Evolutionary conservation across 2,888 invertebrate genomes (phyloP).

Genomic region (Callyntrura sp.): DNA sequence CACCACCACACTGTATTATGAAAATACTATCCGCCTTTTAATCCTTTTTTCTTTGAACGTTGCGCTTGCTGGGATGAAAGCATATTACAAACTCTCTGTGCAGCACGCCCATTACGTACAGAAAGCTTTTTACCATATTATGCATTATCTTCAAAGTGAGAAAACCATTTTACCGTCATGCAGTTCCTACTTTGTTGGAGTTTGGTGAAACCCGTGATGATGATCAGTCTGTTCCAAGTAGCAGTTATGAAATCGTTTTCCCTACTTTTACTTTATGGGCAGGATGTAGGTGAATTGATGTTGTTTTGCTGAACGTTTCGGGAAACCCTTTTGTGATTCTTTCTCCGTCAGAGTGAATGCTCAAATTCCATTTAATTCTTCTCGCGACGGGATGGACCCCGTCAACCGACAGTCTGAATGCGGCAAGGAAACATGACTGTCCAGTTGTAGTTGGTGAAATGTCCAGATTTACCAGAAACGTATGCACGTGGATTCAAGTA

Average conservation of each 20-base stretch:
- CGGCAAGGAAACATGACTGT: too few species aligned
- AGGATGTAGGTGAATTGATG: neutral
- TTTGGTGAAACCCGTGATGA: neutral
- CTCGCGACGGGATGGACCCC: too few species aligned
- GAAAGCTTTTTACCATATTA: neutral
- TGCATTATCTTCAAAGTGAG: conserved; percentile 4
- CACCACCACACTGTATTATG: too few species aligned
- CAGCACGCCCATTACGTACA: neutral
- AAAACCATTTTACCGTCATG: neutral
- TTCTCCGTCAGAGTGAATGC: too few species aligned
- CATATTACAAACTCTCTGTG: neutral
- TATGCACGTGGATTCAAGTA: too few species aligned
- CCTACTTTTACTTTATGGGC: neutral
- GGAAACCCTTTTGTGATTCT: too few species aligned
- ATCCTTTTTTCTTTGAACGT: conserved; percentile 2
- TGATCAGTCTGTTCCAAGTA: neutral
- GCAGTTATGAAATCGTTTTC: neutral
- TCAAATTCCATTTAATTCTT: too few species aligned
- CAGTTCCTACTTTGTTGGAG: neutral
- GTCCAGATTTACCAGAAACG: too few species aligned
- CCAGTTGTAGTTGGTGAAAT: too few species aligned
- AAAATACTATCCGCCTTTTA: neutral
- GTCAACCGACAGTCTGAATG: too few species aligned
- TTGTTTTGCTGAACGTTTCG: too few species aligned
- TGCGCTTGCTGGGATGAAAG: neutral